phyloP scores from a whole-genome alignment of 2,113 vertebrate species.

The Emydocephalus ijimae region DNA sequence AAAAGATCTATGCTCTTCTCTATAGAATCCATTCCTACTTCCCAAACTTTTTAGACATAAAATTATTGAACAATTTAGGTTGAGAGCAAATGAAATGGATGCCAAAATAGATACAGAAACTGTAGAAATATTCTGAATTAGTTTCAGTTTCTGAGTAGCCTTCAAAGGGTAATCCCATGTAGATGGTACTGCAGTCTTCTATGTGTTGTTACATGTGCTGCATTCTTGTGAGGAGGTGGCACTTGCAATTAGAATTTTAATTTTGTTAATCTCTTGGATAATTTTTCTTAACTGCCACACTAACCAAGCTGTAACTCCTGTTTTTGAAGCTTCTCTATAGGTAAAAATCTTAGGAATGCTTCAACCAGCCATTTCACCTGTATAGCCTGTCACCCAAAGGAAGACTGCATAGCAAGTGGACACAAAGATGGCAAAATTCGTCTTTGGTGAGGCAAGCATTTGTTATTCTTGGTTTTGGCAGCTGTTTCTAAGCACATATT shows the following conservation, averaged over 20 bases:
- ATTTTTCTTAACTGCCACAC: not conserved
- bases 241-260: not conserved
- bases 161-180: not conserved
- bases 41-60: not conserved
- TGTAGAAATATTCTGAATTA: not conserved
- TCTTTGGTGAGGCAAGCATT: conserved; percentile 77
- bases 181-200: not conserved
- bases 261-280: no score
- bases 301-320: not conserved
- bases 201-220: not conserved
- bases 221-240: no score
- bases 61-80: not conserved
- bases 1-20: not conserved
- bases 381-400: conserved; percentile 82
- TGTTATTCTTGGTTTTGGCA: rapidly evolving
- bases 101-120: not conserved
- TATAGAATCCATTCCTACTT: not conserved
- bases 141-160: not conserved
- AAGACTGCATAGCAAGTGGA: conserved; percentile 92
- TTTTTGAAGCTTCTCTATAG: conserved; percentile 78
- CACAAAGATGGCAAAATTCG: conserved; percentile 92
- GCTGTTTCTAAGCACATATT: not conserved
- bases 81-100: not conserved
- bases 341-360: conserved; percentile 71
- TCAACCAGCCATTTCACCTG: conserved; percentile 81